A percentile compares a stretch with the other conserved stretches of the same genome.
Conservation (phyloP, 2,113 vertebrate genomes). For the Microcebus tavaratra region DNA sequence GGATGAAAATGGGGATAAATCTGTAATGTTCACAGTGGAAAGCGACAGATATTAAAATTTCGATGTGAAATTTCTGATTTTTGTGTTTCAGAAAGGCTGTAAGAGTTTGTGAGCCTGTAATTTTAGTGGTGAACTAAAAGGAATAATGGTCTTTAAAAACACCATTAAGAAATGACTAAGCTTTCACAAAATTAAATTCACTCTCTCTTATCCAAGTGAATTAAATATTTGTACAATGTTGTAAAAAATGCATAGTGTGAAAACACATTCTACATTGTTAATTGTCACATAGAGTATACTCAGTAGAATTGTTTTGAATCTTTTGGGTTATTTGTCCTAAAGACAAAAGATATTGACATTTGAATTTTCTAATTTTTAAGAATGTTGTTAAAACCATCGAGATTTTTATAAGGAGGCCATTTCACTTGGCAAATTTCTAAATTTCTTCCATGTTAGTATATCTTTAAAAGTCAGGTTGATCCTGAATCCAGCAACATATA, state of each 20-base stretch:
- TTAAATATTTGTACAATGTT: conserved; percentile 34
- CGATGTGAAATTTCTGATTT: background rate
- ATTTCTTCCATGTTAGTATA: conserved; percentile 22
- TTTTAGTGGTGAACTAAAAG: conserved; percentile 24
- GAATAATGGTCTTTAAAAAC: background rate
- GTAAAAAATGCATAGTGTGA: conserved; percentile 2
- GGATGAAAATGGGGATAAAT: conserved; percentile 70
- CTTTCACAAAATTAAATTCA: conserved; percentile 26
- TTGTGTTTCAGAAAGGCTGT: conserved; percentile 13
- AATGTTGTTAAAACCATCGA: conserved; percentile 7
- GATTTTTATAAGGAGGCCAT: background rate
- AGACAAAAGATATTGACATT: background rate
- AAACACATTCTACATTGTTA: conserved; percentile 34
- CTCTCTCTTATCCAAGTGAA: background rate
- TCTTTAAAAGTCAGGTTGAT: conserved; percentile 15
- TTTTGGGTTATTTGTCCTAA: background rate
- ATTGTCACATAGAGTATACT: background rate
- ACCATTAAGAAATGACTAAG: background rate
- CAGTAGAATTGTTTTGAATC: background rate
- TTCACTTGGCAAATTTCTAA: conserved; percentile 20
- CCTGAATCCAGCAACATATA: background rate
- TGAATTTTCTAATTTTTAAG: conserved; percentile 54
- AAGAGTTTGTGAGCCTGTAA: background rate
- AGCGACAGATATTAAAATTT: conserved; percentile 14
- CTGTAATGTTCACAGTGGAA: conserved; percentile 74